Evolutionary conservation across 2,888 invertebrate genomes (phyloP).

Genomic region (Rhagonycha lutea): DNA sequence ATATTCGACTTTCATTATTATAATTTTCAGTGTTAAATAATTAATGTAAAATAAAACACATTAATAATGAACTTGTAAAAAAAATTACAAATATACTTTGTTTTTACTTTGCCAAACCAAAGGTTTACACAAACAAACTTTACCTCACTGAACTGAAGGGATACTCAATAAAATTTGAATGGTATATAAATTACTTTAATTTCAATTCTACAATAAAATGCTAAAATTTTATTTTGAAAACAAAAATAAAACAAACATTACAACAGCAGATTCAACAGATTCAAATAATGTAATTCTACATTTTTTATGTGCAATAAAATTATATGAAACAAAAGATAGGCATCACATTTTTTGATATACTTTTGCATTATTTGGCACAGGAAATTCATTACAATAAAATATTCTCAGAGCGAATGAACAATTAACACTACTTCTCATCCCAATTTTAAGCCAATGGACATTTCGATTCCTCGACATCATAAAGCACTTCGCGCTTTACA

Average conservation of each 20-base stretch:
- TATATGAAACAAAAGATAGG: not conserved
- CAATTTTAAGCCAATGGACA: not conserved
- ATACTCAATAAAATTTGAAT: not conserved
- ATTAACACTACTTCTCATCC: not conserved
- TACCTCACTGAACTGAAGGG: no score
- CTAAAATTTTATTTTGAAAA: not conserved
- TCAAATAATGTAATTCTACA: not conserved
- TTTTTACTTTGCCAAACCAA: no score
- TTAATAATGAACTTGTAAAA: not conserved
- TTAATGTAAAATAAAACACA: not conserved
- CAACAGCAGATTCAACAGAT: not conserved
- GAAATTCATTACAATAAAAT: not conserved
- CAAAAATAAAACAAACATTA: not conserved
- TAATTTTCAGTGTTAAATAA: not conserved
- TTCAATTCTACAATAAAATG: not conserved
- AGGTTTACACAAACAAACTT: no score
- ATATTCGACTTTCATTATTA: not conserved
- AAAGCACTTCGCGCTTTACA: not conserved
- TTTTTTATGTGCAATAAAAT: not conserved
- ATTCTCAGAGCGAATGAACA: not conserved
- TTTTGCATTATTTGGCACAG: not conserved
- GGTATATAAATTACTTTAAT: not conserved
- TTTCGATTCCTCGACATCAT: not conserved
- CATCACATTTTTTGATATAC: not conserved
- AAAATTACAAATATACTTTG: no score